A percentile compares a stretch with the other conserved stretches of the same genome.
phyloP scores from a whole-genome alignment of 2,888 invertebrate genomes.

The Cantharis rufa region DNA sequence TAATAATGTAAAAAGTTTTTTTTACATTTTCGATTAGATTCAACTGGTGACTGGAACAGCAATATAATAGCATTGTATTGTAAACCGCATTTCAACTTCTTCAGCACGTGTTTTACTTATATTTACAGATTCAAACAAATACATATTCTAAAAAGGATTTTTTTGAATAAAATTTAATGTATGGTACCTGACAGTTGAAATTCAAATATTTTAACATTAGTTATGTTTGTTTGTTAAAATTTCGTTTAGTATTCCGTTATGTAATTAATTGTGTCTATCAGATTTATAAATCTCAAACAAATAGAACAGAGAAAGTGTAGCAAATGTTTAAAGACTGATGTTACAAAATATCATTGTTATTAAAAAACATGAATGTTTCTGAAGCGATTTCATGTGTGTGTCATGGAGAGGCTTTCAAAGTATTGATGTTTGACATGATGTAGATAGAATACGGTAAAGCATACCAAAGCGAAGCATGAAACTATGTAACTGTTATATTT shows the following conservation, averaged over 20 bases:
- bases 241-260: background rate
- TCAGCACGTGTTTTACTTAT: too few relatives aligned
- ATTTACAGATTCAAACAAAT: too few relatives aligned
- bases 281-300: background rate
- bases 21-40: too few relatives aligned
- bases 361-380: background rate
- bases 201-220: too few relatives aligned
- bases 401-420: background rate
- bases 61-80: too few relatives aligned
- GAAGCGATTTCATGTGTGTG: background rate
- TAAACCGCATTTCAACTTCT: too few relatives aligned
- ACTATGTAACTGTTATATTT: constrained; percentile 15
- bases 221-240: background rate
- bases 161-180: too few relatives aligned
- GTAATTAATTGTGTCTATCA: background rate
- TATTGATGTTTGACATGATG: constrained; percentile 8
- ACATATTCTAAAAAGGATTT: too few relatives aligned
- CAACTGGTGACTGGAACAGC: too few relatives aligned
- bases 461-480: constrained; percentile 16
- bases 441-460: constrained; percentile 17
- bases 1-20: too few relatives aligned
- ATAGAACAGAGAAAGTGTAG: background rate
- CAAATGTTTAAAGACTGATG: background rate
- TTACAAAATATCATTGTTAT: background rate
- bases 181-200: too few relatives aligned